Evolutionary conservation across 2,113 vertebrate species (phyloP), one percentile per base, ranked within the genome.

Genomic region (Kryptolebias marmoratus): DNA sequence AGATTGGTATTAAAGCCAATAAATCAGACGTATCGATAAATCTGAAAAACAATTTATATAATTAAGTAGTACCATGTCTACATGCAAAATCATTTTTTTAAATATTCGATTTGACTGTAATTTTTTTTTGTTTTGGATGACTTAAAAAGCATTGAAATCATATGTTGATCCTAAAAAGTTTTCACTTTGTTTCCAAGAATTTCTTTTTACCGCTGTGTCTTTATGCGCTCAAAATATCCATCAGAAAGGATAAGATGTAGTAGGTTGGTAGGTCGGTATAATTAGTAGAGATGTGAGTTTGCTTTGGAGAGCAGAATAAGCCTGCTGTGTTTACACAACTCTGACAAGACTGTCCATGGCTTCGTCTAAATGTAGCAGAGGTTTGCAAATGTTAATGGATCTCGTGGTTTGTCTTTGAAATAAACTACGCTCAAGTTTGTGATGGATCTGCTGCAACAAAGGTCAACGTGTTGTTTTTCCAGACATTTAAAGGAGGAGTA

Each of bases 341-440:
- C 61, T 71, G 66, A 72, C 59, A 60, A 44, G 18, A 58, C 30
- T 27, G 44, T 63, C 66, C 55, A 10, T 64, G 65, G 66, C 32
- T 27, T 1, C 6, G 49, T 58, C 49, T 62, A 65, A 61, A 62
- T 70, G 15, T 15, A 68, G 16, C 16, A 6, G 2, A 67, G 52
- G 11, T 36, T 32, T 64, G 54, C 39, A 42, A 5, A 42, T 6
- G 8, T 42, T 42, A 42, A 42, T 42, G 8, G 1, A 42, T 42
- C 39, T 42, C 10, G 5, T 71, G 32, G 31, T 16, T 14, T 55
- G n/a, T 70, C 56, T 56, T 63, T 28, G 12, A 54, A 27, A 61
- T 62, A 64, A 65, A 64, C 47, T 32, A 5, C 2, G 48, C 6
- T 16, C 14, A 6, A 16, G 28, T 16, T 48, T 48, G 13, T 45